Percentiles rank a stretch among this genome's conserved stretches.
phyloP scores from a whole-genome alignment of 1,140 invertebrate genomes.

The Xylocopa sonorina region DNA sequence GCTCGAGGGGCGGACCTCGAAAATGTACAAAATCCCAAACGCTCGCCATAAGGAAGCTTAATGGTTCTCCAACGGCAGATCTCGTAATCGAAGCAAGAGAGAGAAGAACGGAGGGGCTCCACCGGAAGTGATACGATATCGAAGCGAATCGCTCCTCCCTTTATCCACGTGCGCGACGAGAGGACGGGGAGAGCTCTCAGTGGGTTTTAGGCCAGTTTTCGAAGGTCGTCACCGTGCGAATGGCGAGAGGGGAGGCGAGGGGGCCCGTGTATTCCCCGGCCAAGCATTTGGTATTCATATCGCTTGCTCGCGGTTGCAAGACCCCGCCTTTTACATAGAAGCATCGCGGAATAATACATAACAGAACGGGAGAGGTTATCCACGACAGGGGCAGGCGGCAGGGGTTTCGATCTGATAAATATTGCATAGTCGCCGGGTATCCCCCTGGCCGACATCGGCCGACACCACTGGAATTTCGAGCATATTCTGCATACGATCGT shows the following conservation, averaged over 20 bases:
- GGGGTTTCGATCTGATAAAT: conserved; percentile 31
- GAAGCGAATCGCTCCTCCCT: not conserved
- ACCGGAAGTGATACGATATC: not conserved
- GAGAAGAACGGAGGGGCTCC: not conserved
- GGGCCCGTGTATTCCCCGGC: not conserved
- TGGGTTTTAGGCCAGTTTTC: conserved; percentile 7
- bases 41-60: not conserved
- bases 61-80: not conserved
- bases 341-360: conserved; percentile 52
- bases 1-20: no score
- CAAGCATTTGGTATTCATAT: conserved; percentile 51
- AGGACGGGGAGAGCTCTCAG: not conserved
- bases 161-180: not conserved
- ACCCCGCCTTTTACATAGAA: conserved; percentile 42
- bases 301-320: conserved; percentile 32
- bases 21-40: not conserved
- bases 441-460: not conserved
- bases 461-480: conserved; percentile 22
- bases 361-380: conserved; percentile 22
- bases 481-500: conserved; percentile 22
- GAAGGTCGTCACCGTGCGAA: conserved; percentile 21
- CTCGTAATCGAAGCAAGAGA: not conserved
- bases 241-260: not conserved
- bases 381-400: no score
- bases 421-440: conserved; percentile 36